Evolutionary conservation across 64 coral and sea anemone genomes (phyloP), one percentile per base, ranked within the genome.

Genomic region (Pocillopora damicornis): DNA sequence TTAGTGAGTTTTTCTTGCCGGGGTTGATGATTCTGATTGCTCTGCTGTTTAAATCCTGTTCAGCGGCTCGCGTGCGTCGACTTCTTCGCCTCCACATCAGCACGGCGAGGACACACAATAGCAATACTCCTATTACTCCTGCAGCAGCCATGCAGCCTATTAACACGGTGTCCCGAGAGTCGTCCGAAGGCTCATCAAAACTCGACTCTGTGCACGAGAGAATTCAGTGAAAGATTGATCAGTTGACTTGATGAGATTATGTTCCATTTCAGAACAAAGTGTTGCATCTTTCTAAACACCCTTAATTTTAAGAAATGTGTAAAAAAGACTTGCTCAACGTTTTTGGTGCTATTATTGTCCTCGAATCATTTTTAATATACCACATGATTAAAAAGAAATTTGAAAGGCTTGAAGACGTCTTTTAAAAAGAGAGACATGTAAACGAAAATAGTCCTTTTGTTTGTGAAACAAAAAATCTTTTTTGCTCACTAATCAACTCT

Each of bases 1-100:
- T 96, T 20, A 96, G 37, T 16, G 94, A 96, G 13, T 96, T 96
- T 66, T 96, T 96, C 78, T 96, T 96, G 88, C 87, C 61, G 1
- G 91, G 91, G 60, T 96, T 96, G 68, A 96, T 76, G 36, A 96
- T 93, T 56, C 94, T 78, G 58, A 96, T 78, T 34, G 92, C 77
- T 74, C 79, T 58, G 22, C 87, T 78, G 58, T 94, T 79, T 14
- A 90, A 80, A 0, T n/a, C 20, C 60, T 86, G 86, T 8, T 90
- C 15, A 14, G 69, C 68, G 59, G 88, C 80, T 72, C 37, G 88
- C 15, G 82, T 74, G 58, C 82, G 82, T 11, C 82, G 81, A 63
- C 26, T 65, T 68, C 83, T 42, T 42, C 94, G 88, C 17, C 88
- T 75, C 11, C 57, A 87, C 0, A 87, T 60, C 15, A 92, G 67